Percentiles rank a stretch among this genome's conserved stretches.
These are phyloP conservation scores for Mesochorus sp. DNA, from an alignment of 2,888 invertebrate species.

Conservation along the genomic window DNA sequence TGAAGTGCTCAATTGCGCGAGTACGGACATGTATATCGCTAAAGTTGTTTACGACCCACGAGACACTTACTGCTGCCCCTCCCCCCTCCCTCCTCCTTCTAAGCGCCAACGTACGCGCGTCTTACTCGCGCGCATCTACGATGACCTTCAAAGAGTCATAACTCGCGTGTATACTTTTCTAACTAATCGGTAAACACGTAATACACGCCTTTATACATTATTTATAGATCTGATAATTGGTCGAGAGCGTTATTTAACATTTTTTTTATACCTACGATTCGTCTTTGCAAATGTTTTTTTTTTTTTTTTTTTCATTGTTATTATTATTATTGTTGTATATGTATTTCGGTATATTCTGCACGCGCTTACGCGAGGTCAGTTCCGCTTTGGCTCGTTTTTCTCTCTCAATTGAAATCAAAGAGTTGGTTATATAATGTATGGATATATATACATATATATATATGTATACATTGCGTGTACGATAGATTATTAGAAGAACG, in stretches of 20 bases:
- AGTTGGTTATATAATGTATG: too few relatives aligned
- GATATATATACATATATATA: too few relatives aligned
- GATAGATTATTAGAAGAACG: neutral
- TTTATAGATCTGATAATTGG: too few relatives aligned
- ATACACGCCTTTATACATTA: neutral
- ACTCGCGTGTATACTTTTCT: neutral
- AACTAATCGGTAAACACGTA: neutral
- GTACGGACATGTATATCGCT: too few relatives aligned
- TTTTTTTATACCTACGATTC: neutral
- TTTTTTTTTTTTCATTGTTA: neutral
- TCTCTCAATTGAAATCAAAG: slow-evolving; percentile 26
- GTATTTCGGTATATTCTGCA: neutral
- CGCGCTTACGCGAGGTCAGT: slow-evolving; percentile 53
- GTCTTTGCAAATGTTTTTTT: neutral
- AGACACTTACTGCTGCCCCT: neutral
- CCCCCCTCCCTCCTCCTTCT: too few relatives aligned
- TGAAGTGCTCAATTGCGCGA: too few relatives aligned
- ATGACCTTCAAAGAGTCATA: slow-evolving; percentile 15
- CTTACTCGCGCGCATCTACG: slow-evolving; percentile 3
- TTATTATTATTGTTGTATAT: neutral
- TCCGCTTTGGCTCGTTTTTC: slow-evolving; percentile 20
- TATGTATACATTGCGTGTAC: neutral
- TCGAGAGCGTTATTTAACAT: too few relatives aligned
- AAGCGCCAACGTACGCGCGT: too few relatives aligned
- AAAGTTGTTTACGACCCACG: slow-evolving; percentile 31